Evolutionary conservation across 2,888 invertebrate genomes (phyloP).

Genomic region (Acanthococcus lagerstroemiae): DNA sequence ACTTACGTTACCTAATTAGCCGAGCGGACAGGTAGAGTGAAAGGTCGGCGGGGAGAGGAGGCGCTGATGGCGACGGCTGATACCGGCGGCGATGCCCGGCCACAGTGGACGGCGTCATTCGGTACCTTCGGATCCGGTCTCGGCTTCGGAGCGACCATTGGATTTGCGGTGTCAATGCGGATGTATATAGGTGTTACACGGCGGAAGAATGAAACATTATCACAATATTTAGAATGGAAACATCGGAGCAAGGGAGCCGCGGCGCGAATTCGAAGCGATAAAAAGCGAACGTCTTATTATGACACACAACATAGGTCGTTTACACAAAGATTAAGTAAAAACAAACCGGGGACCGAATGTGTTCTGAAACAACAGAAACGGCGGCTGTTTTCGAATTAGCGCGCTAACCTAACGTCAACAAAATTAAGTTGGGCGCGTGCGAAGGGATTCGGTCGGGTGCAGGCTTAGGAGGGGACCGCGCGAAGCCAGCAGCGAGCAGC

Average conservation of each 20-base stretch:
- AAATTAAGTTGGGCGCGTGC: slow-evolving; percentile 25
- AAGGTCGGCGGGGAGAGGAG: background rate
- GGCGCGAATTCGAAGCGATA: slow-evolving; percentile 6
- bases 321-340: slow-evolving; percentile 30
- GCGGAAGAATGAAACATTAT: slow-evolving; percentile 25
- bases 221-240: slow-evolving; percentile 30
- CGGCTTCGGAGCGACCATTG: background rate
- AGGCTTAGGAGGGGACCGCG: background rate
- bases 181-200: slow-evolving; percentile 8
- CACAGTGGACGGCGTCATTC: background rate
- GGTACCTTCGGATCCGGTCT: background rate
- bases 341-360: slow-evolving; percentile 26
- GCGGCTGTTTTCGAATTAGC: slow-evolving; percentile 10
- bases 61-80: too few relatives aligned
- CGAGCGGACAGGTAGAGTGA: too few relatives aligned
- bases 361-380: slow-evolving; percentile 26
- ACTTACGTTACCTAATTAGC: background rate
- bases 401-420: slow-evolving; percentile 25
- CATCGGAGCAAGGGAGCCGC: slow-evolving; percentile 15
- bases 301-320: slow-evolving; percentile 29
- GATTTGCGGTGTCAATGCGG: background rate
- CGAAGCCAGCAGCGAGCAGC: background rate
- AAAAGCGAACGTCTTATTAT: slow-evolving; percentile 29
- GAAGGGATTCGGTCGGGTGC: slow-evolving; percentile 9
- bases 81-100: background rate